Evolutionary conservation across 64 coral and sea anemone genomes (phyloP).

Genomic region (Actinia equina): DNA sequence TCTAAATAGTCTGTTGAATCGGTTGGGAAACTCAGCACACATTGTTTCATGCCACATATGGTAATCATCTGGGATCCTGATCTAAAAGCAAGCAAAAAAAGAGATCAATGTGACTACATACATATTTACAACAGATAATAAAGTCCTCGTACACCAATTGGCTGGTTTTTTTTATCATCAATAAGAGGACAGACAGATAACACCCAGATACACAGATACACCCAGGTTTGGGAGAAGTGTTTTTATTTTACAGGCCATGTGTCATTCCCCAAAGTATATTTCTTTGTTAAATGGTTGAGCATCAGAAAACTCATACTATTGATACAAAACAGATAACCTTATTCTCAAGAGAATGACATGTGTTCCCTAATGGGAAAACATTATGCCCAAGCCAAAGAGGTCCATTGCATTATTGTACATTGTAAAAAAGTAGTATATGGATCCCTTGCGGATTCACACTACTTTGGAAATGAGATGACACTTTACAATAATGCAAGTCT

Average conservation of each 20-base stretch:
- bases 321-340: too few relatives aligned
- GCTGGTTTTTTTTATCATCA: too few relatives aligned
- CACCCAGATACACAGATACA: too few relatives aligned
- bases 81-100: not conserved
- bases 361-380: not conserved
- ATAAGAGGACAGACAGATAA: too few relatives aligned
- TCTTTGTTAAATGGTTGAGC: too few relatives aligned
- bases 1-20: conserved; percentile 59
- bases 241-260: too few relatives aligned
- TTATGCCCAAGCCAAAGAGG: not conserved
- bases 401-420: not conserved
- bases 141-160: too few relatives aligned
- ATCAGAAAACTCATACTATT: too few relatives aligned
- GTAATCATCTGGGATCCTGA: conserved; percentile 39
- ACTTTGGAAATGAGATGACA: too few relatives aligned
- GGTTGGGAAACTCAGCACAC: conserved; percentile 52
- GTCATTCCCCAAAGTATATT: too few relatives aligned
- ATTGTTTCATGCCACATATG: conserved; percentile 55
- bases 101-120: too few relatives aligned
- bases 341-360: not conserved
- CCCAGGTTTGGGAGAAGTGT: too few relatives aligned
- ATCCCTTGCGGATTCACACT: not conserved
- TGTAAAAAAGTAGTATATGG: not conserved
- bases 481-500: not conserved
- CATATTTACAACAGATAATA: not conserved